Percentiles rank a stretch among this genome's conserved stretches.
Evolutionary conservation across 2,113 vertebrate species (phyloP).

Genomic region (Pterocles burchelli): DNA sequence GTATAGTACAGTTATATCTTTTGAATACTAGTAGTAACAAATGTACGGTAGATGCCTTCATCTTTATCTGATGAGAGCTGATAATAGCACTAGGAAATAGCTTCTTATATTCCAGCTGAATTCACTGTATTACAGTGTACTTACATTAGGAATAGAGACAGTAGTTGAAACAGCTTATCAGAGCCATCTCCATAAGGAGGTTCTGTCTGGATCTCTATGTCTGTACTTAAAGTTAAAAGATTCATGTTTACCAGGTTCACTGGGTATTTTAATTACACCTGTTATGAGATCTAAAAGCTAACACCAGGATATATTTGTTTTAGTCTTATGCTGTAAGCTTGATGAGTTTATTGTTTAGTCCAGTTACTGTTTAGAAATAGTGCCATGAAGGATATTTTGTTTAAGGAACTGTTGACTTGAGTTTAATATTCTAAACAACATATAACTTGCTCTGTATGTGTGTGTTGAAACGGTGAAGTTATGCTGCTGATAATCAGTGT

Average conservation of each 20-base stretch:
- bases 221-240: not conserved
- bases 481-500: not conserved
- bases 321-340: not conserved
- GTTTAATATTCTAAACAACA: not conserved
- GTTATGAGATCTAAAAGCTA: not conserved
- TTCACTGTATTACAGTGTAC: not conserved
- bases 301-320: not conserved
- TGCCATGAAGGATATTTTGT: not conserved
- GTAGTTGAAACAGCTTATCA: not conserved
- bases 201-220: not conserved
- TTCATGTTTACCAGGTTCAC: not conserved
- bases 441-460: not conserved
- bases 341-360: not conserved
- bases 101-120: not conserved
- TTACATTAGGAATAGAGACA: not conserved
- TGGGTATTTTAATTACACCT: not conserved
- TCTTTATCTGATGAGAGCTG: not conserved
- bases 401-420: not conserved
- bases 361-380: not conserved
- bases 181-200: not conserved
- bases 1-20: not conserved
- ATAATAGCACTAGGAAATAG: not conserved
- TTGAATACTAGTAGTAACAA: not conserved
- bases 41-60: not conserved
- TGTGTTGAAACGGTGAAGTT: not conserved